Conservation (phyloP, 2,888 invertebrate species). For the Ochropacha duplaris region DNA sequence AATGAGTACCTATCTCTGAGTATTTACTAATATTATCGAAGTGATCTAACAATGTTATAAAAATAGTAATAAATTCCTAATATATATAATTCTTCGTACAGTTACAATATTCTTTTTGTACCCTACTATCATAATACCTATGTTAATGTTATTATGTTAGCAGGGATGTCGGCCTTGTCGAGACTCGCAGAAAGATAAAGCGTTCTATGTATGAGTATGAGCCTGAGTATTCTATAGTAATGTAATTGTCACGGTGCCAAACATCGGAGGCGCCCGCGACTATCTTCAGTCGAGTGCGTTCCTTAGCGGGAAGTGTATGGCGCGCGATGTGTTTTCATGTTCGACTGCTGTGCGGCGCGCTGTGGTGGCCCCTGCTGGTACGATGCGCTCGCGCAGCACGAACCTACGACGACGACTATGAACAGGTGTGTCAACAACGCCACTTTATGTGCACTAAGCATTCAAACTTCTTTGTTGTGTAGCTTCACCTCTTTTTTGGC, state of each 20-base stretch:
- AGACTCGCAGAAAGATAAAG: constrained; percentile 70
- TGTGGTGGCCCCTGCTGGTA: constrained; percentile 78
- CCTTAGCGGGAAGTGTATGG: constrained; percentile 80
- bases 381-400: constrained; percentile 71
- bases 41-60: background rate
- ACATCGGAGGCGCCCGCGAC: constrained; percentile 66
- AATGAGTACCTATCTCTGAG: no score
- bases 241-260: constrained; percentile 77
- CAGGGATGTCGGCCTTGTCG: constrained; percentile 49
- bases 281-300: constrained; percentile 78
- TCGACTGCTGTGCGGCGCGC: constrained; percentile 78
- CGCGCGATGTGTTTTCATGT: constrained; percentile 80
- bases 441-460: constrained; percentile 63
- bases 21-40: background rate
- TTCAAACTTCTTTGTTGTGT: constrained; percentile 53
- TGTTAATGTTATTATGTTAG: constrained; percentile 10
- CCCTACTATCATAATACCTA: background rate
- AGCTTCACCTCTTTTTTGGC: constrained; percentile 69
- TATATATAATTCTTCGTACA: background rate
- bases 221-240: constrained; percentile 35
- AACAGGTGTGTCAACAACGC: constrained; percentile 74
- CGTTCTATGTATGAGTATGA: no score
- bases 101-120: background rate
- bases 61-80: background rate
- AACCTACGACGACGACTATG: constrained; percentile 77